Base-by-base conservation (phyloP, 2,888 invertebrate genomes). In the Agonum fuliginosum region DNA sequence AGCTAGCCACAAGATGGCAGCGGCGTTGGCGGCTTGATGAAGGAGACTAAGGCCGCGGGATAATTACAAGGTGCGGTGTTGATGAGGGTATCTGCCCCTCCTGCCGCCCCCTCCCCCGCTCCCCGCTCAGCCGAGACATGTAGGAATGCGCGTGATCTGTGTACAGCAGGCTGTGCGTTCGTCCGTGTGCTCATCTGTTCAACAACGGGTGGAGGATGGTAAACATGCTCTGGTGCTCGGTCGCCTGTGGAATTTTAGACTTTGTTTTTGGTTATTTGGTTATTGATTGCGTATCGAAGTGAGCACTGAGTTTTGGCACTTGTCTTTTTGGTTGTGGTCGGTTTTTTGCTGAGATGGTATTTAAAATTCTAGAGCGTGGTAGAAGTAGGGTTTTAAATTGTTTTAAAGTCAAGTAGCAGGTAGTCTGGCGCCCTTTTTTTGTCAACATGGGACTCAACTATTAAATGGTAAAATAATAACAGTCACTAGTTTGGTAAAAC, bases 51-150 rank as follows among this genome's bases (percentile, higher is more conserved):
- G 58, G 58, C 74, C 62, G 74, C 43, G 62, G 62, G 74, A 74
- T 74, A 74, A 74, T 74, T 74, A 74, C 74, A 74, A 74, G 65
- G 74, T 74, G 65, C 74, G 74, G 74, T 74, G 74, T 74, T 74
- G 74, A 74, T 74, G 74, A 74, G 74, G 74, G 74, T 74, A 43
- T 65, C 20, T 5, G 17, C 41, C 22, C 8, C 70, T n/a, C 41
- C 41, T 27, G 12, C 3, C 46, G 10, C 19, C 48, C 12, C 14
- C 14, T 14, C 27, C 14, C 14, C 24, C n/a, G 12, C 17, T 24
- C 54, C 22, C 37, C 37, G 22, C 20, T n/a, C n/a, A n/a, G 58
- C 72, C 48, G 22, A 19, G 65, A 74, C 62, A 62, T 27, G 62
- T 37, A 65, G 74, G 74, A 74, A 74, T 74, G 74, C 74, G 65